Conservation (phyloP, 2,113 vertebrate genomes). For the Crotophaga sulcirostris region DNA sequence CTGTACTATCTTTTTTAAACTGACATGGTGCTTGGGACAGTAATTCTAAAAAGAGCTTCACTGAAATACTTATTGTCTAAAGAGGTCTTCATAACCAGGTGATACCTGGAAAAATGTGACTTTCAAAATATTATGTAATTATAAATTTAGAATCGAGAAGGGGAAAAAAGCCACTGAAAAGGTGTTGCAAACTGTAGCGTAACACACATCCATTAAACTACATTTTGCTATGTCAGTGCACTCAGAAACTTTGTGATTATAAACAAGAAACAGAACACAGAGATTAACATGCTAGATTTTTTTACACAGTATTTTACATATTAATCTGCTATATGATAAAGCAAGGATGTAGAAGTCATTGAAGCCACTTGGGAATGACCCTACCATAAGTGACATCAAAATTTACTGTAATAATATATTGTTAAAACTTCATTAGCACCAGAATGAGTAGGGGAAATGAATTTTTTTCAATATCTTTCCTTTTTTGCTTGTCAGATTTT, state of each 20-base stretch:
- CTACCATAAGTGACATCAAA: neutral
- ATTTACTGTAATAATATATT: neutral
- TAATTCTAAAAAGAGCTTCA: neutral
- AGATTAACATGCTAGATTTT: neutral
- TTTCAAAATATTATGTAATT: neutral
- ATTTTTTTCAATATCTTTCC: neutral
- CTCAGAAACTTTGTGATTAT: neutral
- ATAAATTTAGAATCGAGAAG: neutral
- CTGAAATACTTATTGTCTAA: neutral
- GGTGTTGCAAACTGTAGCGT: accelerated
- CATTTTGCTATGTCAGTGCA: neutral
- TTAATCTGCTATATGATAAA: neutral
- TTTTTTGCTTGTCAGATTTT: neutral
- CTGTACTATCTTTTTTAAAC: neutral
- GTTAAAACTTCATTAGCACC: neutral
- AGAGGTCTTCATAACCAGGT: neutral
- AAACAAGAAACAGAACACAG: neutral
- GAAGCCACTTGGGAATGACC: neutral
- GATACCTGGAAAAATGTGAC: neutral
- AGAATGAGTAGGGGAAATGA: neutral
- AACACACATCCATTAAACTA: neutral
- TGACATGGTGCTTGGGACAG: neutral
- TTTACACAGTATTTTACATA: neutral
- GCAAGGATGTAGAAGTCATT: neutral
- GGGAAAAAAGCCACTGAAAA: neutral